Evolutionary conservation across 2,113 vertebrate genomes (phyloP), one percentile per base, ranked within the genome.

Genomic region (Cephalopholis sonnerati): DNA sequence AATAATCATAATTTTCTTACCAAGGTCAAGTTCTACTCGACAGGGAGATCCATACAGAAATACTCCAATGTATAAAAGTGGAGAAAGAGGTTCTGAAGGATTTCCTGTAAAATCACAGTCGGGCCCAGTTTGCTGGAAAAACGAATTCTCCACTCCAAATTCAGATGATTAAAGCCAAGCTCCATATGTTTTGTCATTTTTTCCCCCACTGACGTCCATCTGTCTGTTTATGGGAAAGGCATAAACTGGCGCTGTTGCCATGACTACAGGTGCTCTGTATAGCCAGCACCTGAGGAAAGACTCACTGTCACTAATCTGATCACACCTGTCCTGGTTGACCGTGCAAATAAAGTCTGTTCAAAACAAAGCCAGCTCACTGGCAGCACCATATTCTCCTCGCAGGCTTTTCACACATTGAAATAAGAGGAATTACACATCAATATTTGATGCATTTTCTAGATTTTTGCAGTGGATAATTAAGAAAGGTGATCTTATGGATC

Each of bases 121-220:
- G 59, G 46, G 32, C 58, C 2, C 11, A 44, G 22, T 62, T 44
- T 50, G 36, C 11, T 22, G 39, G 50, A 51, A 54, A 70, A 12
- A 62, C 1, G 1, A 12, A 22, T 46, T 44, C 22, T 77, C 39
- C 17, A 3, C 44, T 61, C 53, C 27, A 81, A 39, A 85, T 69
- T 85, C 44, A 17, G n/a, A 79, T 53, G 51, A 74, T 72, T 77
- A 44, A 82, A 85, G 68, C 66, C 3, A 0, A 71, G 46, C 44
- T 74, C 74, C 85, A 48, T 74, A 81, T 83, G 84, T 74, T 72
- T 80, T 54, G 32, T 53, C 51, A 4, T 7, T 72, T 72, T 62
- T 51, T 46, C 1, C 3, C 13, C 59, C 1, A 5, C 41, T 66
- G 64, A 86, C 46, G 44, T 79, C 80, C 81, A 83, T 81, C 87